Percentiles rank a stretch among this genome's conserved stretches.
These are phyloP conservation scores for Xyliphius kryptos DNA, from an alignment of 2,113 vertebrate species.

Conservation along the genomic window DNA sequence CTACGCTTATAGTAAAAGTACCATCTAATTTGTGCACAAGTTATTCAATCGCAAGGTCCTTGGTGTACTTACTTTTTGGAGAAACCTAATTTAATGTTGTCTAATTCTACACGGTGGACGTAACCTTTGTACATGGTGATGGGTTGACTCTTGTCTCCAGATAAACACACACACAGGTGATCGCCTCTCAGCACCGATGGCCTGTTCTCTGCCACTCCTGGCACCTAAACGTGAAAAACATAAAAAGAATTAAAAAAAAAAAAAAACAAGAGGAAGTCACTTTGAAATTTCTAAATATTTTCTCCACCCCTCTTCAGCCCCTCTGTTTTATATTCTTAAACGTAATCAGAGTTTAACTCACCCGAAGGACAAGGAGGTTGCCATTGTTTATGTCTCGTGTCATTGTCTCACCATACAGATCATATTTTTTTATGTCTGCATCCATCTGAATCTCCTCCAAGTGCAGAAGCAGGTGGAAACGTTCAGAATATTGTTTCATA, in stretches of 20 bases:
- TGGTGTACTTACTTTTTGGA: no score
- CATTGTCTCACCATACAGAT: constrained; percentile 70
- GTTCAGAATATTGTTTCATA: constrained; percentile 64
- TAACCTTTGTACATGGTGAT: no score
- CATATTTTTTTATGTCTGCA: constrained; percentile 76
- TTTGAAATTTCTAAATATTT: no score
- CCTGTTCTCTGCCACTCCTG: constrained; percentile 82
- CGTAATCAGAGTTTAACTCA: constrained; percentile 44
- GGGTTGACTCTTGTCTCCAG: no score
- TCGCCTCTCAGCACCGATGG: constrained; percentile 83
- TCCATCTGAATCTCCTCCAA: constrained; percentile 92
- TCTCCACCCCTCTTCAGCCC: no score
- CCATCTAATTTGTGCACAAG: no score
- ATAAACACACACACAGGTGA: constrained; percentile 59
- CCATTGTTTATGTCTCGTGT: constrained; percentile 52
- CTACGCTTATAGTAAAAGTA: no score
- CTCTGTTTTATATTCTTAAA: not conserved
- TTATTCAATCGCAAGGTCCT: no score
- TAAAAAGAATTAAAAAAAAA: not conserved
- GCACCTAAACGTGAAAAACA: constrained; percentile 63
- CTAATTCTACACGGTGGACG: no score
- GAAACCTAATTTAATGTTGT: no score
- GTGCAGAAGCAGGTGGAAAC: constrained; percentile 76
- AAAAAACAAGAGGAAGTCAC: no score
- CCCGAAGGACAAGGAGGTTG: constrained; percentile 68